These are phyloP conservation scores for Amblyraja radiata DNA, from an alignment of 2,797 vertebrate species.

Conservation along the genomic window DNA sequence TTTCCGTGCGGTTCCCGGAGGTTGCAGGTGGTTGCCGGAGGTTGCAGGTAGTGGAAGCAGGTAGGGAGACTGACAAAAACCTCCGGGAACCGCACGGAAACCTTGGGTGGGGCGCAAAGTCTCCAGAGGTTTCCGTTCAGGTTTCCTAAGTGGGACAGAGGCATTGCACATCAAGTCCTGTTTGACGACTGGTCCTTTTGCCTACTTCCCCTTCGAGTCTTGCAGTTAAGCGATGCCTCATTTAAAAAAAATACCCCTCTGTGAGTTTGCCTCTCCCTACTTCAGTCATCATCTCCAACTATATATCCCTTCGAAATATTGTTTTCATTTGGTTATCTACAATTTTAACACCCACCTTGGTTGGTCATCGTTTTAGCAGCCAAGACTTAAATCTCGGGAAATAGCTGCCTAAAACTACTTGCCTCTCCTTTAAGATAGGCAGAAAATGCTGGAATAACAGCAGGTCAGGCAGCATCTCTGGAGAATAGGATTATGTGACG, in stretches of 20 bases:
- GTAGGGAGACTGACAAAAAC: no score
- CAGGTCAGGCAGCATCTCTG: no score
- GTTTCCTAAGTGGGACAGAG: no score
- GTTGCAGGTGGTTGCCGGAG: no score
- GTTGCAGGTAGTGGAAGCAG: no score
- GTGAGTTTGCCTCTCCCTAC: not conserved
- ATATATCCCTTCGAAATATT: not conserved
- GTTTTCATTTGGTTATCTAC: not conserved
- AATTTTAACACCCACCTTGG: not conserved
- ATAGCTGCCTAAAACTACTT: not conserved
- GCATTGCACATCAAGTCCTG: not conserved
- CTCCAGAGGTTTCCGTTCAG: no score
- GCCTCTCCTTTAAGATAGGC: not conserved
- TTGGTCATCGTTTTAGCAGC: not conserved
- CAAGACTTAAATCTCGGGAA: not conserved
- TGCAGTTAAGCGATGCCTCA: not conserved
- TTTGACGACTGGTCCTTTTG: not conserved
- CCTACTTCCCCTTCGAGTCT: not conserved
- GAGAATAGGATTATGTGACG: no score
- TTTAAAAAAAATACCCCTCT: not conserved
- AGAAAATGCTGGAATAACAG: no score
- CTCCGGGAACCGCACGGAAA: no score
- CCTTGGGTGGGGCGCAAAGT: no score
- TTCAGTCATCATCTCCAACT: not conserved
- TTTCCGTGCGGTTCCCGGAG: no score